Evolutionary conservation across 2,113 vertebrate species (phyloP).

Genomic region (Bubo blakistoni): DNA sequence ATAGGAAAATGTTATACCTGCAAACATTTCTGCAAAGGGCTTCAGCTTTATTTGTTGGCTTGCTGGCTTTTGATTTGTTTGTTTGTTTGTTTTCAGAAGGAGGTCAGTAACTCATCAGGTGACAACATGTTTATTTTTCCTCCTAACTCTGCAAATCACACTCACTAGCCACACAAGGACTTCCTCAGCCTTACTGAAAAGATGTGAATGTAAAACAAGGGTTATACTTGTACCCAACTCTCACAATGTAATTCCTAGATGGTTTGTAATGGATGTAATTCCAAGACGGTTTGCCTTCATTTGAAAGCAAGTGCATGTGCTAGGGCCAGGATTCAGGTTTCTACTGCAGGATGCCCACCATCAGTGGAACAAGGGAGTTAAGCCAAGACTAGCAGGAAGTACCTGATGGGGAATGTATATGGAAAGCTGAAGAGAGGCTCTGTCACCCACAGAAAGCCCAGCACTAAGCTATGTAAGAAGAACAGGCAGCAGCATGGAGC

Average conservation of each 20-base stretch:
- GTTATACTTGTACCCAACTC: neutral
- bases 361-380: neutral
- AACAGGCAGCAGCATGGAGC: neutral
- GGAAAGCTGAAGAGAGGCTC: neutral
- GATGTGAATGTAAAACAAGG: neutral
- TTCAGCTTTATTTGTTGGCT: neutral
- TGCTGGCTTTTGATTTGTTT: neutral
- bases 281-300: neutral
- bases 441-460: neutral
- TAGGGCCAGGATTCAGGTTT: neutral
- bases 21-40: neutral
- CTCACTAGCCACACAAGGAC: neutral
- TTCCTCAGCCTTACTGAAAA: neutral
- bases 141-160: neutral
- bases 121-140: neutral
- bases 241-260: neutral
- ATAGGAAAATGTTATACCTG: neutral
- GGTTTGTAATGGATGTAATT: neutral
- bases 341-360: neutral
- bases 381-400: neutral
- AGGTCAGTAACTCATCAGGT: neutral
- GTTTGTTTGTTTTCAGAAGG: neutral
- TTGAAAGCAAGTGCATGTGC: neutral
- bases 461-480: neutral
- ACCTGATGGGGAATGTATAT: rapidly evolving